Conservation (phyloP, 1,140 invertebrate genomes). For the Chlorops oryzae region DNA sequence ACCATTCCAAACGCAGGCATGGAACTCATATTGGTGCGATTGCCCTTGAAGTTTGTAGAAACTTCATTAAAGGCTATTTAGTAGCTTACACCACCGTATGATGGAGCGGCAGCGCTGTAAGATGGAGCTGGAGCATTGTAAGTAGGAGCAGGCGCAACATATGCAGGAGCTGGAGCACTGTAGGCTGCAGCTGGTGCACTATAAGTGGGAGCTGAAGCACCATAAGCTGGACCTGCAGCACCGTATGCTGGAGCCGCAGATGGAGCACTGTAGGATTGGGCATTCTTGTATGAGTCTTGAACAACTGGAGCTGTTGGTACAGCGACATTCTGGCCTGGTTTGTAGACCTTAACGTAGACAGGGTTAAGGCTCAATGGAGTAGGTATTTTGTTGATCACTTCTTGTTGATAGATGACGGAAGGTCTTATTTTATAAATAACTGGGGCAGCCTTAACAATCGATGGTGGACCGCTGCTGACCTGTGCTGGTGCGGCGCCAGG, state of each 20-base stretch:
- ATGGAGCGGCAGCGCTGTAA: conserved; percentile 18
- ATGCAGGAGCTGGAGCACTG: conserved; percentile 29
- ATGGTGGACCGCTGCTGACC: conserved; percentile 40
- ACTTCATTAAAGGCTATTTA: too few species aligned
- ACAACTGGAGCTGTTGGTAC: conserved; percentile 37
- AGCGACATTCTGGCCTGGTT: conserved; percentile 44
- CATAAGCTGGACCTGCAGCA: conserved; percentile 16
- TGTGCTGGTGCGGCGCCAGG: conserved; percentile 36
- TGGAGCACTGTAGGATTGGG: too few species aligned
- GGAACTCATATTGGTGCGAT: too few species aligned
- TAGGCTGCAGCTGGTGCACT: conserved; percentile 27
- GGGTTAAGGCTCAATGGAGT: conserved; percentile 42
- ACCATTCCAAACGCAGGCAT: too few species aligned
- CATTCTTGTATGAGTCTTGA: conserved; percentile 21
- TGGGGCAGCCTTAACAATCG: conserved; percentile 40
- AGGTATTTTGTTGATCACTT: conserved; percentile 45
- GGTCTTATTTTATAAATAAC: conserved; percentile 45
- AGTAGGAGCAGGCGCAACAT: conserved; percentile 26
- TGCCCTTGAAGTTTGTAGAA: too few species aligned
- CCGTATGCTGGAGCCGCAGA: conserved; percentile 8
- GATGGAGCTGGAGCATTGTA: conserved; percentile 31
- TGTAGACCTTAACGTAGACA: conserved; percentile 45
- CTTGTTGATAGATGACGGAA: conserved; percentile 43
- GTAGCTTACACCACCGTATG: conserved; percentile 1
- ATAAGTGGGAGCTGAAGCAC: conserved; percentile 15